A percentile compares a stretch with the other conserved stretches of the same genome.
These are phyloP conservation scores for Corythornis vintsioides DNA, from an alignment of 2,113 vertebrate species.

Conservation along the genomic window DNA sequence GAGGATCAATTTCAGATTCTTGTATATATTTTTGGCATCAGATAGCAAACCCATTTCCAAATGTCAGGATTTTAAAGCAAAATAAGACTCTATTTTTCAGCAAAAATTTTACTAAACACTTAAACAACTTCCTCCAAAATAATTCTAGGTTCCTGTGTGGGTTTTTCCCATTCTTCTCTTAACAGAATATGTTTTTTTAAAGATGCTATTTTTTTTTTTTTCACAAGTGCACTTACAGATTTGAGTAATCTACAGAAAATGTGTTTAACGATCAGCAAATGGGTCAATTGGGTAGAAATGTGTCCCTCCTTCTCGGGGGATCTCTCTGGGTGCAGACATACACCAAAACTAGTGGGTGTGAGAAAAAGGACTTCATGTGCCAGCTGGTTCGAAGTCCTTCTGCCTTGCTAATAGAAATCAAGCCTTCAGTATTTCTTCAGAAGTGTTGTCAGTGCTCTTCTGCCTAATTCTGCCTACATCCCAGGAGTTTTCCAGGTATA, in stretches of 20 bases:
- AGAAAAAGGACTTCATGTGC: background rate
- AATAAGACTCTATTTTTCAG: background rate
- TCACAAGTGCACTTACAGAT: fast-evolving
- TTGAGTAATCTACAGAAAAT: background rate
- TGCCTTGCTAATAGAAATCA: background rate
- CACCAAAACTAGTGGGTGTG: background rate
- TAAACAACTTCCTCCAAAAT: background rate
- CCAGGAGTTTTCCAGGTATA: background rate
- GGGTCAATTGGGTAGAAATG: background rate
- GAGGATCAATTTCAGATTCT: background rate
- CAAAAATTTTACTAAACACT: background rate
- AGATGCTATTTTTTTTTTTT: background rate
- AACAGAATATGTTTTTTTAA: background rate
- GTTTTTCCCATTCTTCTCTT: background rate
- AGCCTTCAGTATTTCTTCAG: background rate
- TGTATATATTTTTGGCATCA: background rate
- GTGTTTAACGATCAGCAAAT: background rate
- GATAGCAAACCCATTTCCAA: background rate
- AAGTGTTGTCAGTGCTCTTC: background rate
- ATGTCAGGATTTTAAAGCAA: background rate
- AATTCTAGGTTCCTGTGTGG: background rate
- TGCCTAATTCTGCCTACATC: background rate
- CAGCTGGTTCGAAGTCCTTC: background rate
- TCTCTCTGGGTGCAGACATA: background rate
- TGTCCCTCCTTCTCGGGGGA: background rate